Evolutionary conservation across 2,888 invertebrate species (phyloP).

Genomic region (Criorhina ranunculi): DNA sequence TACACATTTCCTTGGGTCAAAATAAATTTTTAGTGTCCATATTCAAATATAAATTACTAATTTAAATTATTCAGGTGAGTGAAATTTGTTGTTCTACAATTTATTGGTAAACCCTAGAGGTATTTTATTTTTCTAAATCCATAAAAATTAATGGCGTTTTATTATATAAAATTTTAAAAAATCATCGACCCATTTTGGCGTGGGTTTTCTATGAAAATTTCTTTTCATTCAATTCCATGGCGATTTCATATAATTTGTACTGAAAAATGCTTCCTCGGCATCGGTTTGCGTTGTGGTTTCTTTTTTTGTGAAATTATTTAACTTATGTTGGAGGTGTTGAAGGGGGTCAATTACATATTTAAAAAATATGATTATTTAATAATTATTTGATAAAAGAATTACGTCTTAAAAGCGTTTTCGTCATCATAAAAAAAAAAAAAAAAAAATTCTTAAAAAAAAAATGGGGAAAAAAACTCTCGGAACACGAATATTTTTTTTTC

Average conservation of each 20-base stretch:
- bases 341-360: slow-evolving; percentile 18
- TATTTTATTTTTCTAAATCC: slow-evolving; percentile 79
- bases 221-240: slow-evolving; percentile 72
- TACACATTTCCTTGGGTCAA: slow-evolving; percentile 73
- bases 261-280: slow-evolving; percentile 65
- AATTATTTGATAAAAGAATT: slow-evolving; percentile 72
- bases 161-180: slow-evolving; percentile 78
- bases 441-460: slow-evolving; percentile 67
- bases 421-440: slow-evolving; percentile 74
- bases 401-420: slow-evolving; percentile 73
- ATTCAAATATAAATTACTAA: slow-evolving; percentile 76
- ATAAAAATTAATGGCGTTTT: slow-evolving; percentile 78
- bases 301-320: slow-evolving; percentile 34
- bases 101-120: slow-evolving; percentile 76
- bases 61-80: slow-evolving; percentile 79
- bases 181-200: slow-evolving; percentile 79
- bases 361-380: slow-evolving; percentile 70
- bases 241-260: slow-evolving; percentile 75
- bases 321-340: slow-evolving; percentile 43
- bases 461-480: slow-evolving; percentile 69
- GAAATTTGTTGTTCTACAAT: slow-evolving; percentile 78
- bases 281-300: slow-evolving; percentile 23
- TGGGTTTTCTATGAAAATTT: slow-evolving; percentile 76
- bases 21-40: slow-evolving; percentile 76
- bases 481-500: slow-evolving; percentile 37